Conservation (phyloP, 2,888 invertebrate species). For the Lycophotia porphyrea region DNA sequence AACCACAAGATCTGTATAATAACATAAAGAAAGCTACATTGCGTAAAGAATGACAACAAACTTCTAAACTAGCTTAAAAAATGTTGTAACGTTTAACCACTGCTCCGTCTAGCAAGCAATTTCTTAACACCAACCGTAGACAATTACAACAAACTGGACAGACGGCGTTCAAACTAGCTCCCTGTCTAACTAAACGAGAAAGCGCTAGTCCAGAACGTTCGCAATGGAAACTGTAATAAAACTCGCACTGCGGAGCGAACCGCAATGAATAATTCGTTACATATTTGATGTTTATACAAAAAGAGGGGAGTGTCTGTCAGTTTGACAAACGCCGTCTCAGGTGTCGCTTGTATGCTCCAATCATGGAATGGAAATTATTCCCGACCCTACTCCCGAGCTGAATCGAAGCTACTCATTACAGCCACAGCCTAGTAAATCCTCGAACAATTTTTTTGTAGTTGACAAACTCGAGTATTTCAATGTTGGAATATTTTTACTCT, state of each 20-base stretch:
- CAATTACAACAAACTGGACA: slow-evolving; percentile 25
- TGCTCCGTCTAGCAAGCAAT: no score
- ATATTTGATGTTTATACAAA: slow-evolving; percentile 77
- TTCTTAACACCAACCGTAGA: slow-evolving; percentile 12
- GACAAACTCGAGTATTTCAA: slow-evolving; percentile 27
- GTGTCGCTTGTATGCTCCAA: slow-evolving; percentile 74
- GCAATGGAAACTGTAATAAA: slow-evolving; percentile 70
- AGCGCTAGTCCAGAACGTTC: slow-evolving; percentile 47
- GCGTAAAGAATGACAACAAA: not conserved
- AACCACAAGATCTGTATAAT: not conserved
- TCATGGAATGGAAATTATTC: slow-evolving; percentile 76
- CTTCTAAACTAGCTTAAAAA: not conserved
- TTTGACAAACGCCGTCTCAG: slow-evolving; percentile 76
- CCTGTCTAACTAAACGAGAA: slow-evolving; percentile 54
- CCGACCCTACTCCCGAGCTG: slow-evolving; percentile 60
- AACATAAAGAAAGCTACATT: not conserved
- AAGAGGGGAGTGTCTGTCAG: slow-evolving; percentile 72
- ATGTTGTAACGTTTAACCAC: not conserved
- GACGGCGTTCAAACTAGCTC: slow-evolving; percentile 41
- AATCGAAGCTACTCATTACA: slow-evolving; percentile 69
- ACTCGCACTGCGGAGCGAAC: slow-evolving; percentile 67
- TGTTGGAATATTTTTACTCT: slow-evolving; percentile 51
- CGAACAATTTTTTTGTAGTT: slow-evolving; percentile 30
- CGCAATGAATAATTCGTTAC: slow-evolving; percentile 75
- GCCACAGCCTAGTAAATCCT: slow-evolving; percentile 50